phyloP scores from a whole-genome alignment of 2,113 vertebrate species.

The Phoenicopterus ruber region DNA sequence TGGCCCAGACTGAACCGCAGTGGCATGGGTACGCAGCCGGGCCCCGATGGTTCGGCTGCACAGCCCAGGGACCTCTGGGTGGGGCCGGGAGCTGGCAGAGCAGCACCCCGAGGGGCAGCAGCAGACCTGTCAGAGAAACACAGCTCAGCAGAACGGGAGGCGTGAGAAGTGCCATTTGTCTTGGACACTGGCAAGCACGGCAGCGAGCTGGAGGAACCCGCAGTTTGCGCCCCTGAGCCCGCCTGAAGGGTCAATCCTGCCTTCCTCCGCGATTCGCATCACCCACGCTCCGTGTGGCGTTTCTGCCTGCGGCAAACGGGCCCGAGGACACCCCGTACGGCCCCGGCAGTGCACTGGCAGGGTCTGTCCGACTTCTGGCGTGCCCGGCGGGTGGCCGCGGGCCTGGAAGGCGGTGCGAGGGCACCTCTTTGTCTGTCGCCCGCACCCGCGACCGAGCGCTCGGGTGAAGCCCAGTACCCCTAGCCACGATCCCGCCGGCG shows the following conservation, averaged over 20 bases:
- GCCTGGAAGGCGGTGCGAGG: too few species aligned
- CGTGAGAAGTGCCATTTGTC: fast-evolving
- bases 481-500: neutral
- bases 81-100: neutral
- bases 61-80: neutral
- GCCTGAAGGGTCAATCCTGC: neutral
- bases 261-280: neutral
- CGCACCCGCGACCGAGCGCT: neutral
- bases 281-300: fast-evolving
- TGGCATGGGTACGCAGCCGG: neutral
- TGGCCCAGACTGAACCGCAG: neutral
- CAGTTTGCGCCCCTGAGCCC: neutral
- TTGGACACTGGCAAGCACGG: neutral
- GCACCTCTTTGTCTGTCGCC: neutral
- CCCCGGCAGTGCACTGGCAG: neutral
- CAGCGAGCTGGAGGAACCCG: neutral
- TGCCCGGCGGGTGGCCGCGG: neutral
- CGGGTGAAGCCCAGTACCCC: neutral
- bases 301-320: neutral
- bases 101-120: neutral
- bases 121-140: neutral
- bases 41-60: fast-evolving
- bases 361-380: neutral
- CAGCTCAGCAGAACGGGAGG: neutral
- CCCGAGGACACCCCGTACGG: neutral